Percentiles rank a stretch among this genome's conserved stretches.
Conservation (phyloP, 1,140 invertebrate species). For the Melitaea cinxia region DNA sequence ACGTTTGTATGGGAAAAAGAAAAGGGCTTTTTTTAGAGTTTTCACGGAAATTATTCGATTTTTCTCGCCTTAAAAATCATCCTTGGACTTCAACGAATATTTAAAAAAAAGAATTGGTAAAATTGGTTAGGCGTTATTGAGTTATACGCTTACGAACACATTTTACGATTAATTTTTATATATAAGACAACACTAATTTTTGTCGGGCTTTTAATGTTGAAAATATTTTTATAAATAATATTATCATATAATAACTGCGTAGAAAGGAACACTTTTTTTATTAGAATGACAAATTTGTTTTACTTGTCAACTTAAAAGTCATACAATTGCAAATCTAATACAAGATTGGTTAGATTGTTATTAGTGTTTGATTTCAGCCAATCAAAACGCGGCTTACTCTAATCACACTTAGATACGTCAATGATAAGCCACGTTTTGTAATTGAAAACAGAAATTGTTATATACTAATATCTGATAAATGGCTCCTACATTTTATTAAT, state of each 20-base stretch:
- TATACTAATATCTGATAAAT: conserved; percentile 38
- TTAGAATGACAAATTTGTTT: conserved; percentile 15
- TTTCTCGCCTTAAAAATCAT: too few species aligned
- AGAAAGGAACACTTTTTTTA: not conserved
- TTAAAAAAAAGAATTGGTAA: too few species aligned
- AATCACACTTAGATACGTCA: conserved; percentile 23
- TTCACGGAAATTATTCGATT: too few species aligned
- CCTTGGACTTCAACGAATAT: too few species aligned
- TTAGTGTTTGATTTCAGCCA: not conserved
- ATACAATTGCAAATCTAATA: not conserved
- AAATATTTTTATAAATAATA: too few species aligned
- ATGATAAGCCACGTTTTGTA: conserved; percentile 35
- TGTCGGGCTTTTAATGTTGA: too few species aligned
- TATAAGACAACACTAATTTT: too few species aligned
- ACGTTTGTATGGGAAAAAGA: too few species aligned
- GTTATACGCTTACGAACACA: too few species aligned
- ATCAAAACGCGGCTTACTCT: not conserved
- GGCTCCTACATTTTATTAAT: conserved; percentile 48
- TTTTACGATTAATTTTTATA: too few species aligned
- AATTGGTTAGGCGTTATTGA: too few species aligned
- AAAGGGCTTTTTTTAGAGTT: too few species aligned
- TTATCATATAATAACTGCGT: not conserved
- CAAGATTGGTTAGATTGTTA: conserved; percentile 7
- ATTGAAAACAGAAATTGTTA: conserved; percentile 33
- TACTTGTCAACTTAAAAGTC: not conserved